Evolutionary conservation across 1,140 invertebrate species (phyloP).

Genomic region (Papilio helenus): DNA sequence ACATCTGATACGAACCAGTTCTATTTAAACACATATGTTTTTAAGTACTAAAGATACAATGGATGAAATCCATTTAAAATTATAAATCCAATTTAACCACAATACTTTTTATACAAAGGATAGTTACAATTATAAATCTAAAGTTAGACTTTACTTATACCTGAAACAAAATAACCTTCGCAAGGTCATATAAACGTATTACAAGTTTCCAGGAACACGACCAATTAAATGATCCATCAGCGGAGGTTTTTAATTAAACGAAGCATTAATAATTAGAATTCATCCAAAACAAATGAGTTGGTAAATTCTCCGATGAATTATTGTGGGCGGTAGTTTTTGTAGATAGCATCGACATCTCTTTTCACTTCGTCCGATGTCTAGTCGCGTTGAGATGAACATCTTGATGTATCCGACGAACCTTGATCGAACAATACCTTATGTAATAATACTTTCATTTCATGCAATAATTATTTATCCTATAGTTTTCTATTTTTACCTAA

Average conservation of each 20-base stretch:
- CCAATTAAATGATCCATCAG: constrained; percentile 47
- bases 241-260: constrained; percentile 39
- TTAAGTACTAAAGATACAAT: background rate
- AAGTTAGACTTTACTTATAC: background rate
- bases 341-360: constrained; percentile 62
- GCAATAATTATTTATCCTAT: constrained; percentile 43
- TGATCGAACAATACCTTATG: constrained; percentile 59
- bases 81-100: constrained; percentile 16
- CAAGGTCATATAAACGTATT: background rate
- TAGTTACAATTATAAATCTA: background rate
- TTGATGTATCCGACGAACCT: constrained; percentile 53
- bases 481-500: background rate
- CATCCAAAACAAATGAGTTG: constrained; percentile 48
- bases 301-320: constrained; percentile 51
- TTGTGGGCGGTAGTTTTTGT: constrained; percentile 57
- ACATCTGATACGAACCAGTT: constrained; percentile 31
- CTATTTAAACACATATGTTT: background rate
- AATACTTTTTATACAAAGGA: constrained; percentile 18
- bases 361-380: constrained; percentile 54
- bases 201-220: constrained; percentile 42
- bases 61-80: background rate
- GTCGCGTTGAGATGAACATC: constrained; percentile 48
- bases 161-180: background rate
- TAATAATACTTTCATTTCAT: constrained; percentile 67
- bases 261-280: constrained; percentile 56